Evolutionary conservation across 2,888 invertebrate genomes (phyloP), one percentile per base, ranked within the genome.

Genomic region (Xanthorhoe spadicearia): DNA sequence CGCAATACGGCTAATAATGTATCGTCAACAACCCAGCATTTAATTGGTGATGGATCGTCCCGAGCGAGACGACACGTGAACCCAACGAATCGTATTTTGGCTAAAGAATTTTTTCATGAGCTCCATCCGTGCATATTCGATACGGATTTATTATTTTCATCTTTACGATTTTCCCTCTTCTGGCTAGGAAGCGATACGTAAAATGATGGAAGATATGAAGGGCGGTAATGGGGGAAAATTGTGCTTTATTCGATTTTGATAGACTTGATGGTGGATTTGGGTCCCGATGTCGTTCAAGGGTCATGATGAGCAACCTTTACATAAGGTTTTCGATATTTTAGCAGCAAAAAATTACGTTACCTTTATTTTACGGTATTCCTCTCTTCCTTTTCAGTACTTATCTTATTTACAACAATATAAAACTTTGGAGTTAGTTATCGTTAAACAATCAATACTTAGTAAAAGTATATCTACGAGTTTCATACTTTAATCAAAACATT

Each of bases 171-270:
- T 89, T 89, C 90, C 92, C 92, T 90, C 88, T 83, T 88, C 87
- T 82, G 83, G 83, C 81, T 88, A 86, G 92, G 91, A 92, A 92
- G 85, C 89, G 91, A 92, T 90, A 92, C 92, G 92, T 91, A 84
- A 91, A 92, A 92, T 88, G 91, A 90, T 90, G 90, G 90, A 89
- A 92, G 90, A 88, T 87, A 85, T 87, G 90, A 89, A 87, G 89
- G 89, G 89, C 89, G 90, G 90, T 92, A 92, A 92, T 92, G 84
- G 91, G 86, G 87, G 90, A 89, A 92, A 92, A 92, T 92, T 91
- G 90, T 87, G 83, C 89, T 88, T 92, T 90, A 93, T 93, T 92
- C 87, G 90, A 92, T 92, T 92, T 92, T 92, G 92, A 92, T 92
- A 89, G 90, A 89, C 89, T 88, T 85, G 87, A 87, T 88, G 87